Evolutionary conservation across 2,113 vertebrate species (phyloP), one percentile per base, ranked within the genome.

Genomic region (Columbina picui): DNA sequence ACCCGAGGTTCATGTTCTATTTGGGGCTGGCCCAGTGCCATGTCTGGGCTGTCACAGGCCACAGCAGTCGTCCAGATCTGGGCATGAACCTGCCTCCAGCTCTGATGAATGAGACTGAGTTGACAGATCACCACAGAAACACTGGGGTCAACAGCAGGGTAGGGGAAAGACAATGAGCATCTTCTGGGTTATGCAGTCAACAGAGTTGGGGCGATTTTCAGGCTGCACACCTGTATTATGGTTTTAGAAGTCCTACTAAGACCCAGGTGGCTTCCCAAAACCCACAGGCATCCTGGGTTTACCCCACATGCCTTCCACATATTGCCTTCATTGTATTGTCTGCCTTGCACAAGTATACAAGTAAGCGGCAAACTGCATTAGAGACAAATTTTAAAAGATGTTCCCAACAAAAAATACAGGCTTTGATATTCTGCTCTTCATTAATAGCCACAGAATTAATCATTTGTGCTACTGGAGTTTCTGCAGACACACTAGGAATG

Each of bases 211-310:
- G 22, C 3, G 1, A 4, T n/a, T 39, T 21, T 3, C 22, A 32
- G 47, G 15, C 38, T 78, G 27, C 13, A 52, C 18, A 9, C 6
- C 3, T 4, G 7, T 26, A 7, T 15, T 21, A 2, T 0, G 0
- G 5, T 59, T 81, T 59, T 36, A 57, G 30, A 38, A 69, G 21
- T 45, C 50, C 25, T 30, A 9, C 19, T 50, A 7, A 64, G 49
- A 29, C 15, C 15, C 29, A 10, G 14, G 14, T 18, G 29, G 21
- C 45, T 23, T 59, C 34, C 53, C 19, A 36, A 73, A 86, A 18
- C 23, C 53, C 50, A 45, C 12, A 45, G 39, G 10, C 11, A 63
- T 32, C 32, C 32, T 79, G 43, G 15, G 7, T 64, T 50, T 55
- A 2, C 27, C 21, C 23, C 30, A 18, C 1, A 2, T 17, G 15